Evolutionary conservation across 2,113 vertebrate species (phyloP).

Genomic region (Charina bottae): DNA sequence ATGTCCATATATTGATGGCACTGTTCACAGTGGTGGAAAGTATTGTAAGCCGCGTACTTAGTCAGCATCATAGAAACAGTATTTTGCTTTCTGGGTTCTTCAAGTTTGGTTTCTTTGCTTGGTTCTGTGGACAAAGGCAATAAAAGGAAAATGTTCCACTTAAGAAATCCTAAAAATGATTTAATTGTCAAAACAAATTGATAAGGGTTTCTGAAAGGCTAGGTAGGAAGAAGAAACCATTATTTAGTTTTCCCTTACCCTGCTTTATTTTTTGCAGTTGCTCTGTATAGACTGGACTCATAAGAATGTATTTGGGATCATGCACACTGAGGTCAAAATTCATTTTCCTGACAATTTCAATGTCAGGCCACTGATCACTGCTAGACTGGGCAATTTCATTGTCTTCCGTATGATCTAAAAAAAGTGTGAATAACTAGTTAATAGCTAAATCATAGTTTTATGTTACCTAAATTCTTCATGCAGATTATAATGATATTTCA

Average conservation of each 20-base stretch:
- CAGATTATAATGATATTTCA: not conserved
- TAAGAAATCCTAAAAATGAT: not conserved
- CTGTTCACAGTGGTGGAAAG: constrained; percentile 97
- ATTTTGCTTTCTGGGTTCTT: constrained; percentile 77
- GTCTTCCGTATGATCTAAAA: constrained; percentile 72
- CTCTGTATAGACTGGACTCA: constrained; percentile 87
- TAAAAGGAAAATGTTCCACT: not conserved
- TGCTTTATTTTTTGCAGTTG: constrained; percentile 79
- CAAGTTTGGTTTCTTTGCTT: constrained; percentile 73
- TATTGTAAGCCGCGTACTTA: constrained; percentile 92
- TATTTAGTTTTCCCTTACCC: constrained; percentile 74
- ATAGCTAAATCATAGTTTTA: not conserved
- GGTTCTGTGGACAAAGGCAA: constrained; percentile 70
- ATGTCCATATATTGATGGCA: constrained; percentile 94
- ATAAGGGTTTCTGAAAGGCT: not conserved
- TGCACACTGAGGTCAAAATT: constrained; percentile 87
- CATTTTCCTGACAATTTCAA: constrained; percentile 91
- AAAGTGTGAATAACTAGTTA: not conserved
- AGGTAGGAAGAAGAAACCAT: constrained; percentile 6
- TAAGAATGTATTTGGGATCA: constrained; percentile 88
- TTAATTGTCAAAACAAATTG: not conserved
- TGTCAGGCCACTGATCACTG: constrained; percentile 88
- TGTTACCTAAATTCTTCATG: not conserved
- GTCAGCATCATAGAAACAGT: constrained; percentile 93
- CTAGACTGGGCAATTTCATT: constrained; percentile 67